Percentiles rank a stretch among this genome's conserved stretches.
Evolutionary conservation across 53 echinoderm and acorn worm genomes (phyloP).

Genomic region (Temnopleurus reevesii): DNA sequence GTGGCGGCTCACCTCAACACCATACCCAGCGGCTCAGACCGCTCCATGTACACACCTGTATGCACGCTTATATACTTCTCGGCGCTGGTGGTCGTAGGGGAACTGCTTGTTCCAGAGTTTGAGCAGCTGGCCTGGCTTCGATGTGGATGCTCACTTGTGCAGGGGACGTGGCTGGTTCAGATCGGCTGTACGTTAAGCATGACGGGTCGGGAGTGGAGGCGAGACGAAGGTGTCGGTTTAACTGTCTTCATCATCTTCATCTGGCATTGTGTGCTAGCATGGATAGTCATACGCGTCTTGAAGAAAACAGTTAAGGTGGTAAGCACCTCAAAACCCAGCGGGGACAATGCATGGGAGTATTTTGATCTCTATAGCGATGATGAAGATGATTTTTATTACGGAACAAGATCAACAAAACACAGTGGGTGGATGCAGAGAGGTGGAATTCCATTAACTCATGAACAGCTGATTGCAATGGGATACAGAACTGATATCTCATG

Average conservation of each 20-base stretch:
- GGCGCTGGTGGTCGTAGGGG: constrained; percentile 68
- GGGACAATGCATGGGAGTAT: constrained; percentile 62
- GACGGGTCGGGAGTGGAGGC: constrained; percentile 83
- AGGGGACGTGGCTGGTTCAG: constrained; percentile 84
- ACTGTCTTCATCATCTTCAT: constrained; percentile 77
- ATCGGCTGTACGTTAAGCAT: constrained; percentile 84
- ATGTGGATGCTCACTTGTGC: constrained; percentile 75
- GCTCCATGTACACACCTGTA: constrained; percentile 87
- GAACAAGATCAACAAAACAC: neutral
- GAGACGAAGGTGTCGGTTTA: constrained; percentile 72
- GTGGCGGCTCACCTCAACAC: constrained; percentile 65
- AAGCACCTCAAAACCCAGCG: constrained; percentile 61
- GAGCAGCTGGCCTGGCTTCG: constrained; percentile 69
- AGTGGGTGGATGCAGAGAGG: constrained; percentile 48
- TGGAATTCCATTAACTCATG: constrained; percentile 21
- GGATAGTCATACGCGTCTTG: constrained; percentile 78
- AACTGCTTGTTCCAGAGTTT: constrained; percentile 62
- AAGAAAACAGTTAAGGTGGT: constrained; percentile 81
- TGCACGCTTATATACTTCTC: constrained; percentile 70
- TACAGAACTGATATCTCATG: constrained; percentile 34
- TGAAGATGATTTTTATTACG: constrained; percentile 52
- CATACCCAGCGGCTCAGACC: constrained; percentile 70
- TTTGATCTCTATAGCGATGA: constrained; percentile 53
- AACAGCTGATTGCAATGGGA: constrained; percentile 42
- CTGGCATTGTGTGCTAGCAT: constrained; percentile 77